Evolutionary conservation across 2,113 vertebrate species (phyloP).

Genomic region (Brachyistius frenatus): DNA sequence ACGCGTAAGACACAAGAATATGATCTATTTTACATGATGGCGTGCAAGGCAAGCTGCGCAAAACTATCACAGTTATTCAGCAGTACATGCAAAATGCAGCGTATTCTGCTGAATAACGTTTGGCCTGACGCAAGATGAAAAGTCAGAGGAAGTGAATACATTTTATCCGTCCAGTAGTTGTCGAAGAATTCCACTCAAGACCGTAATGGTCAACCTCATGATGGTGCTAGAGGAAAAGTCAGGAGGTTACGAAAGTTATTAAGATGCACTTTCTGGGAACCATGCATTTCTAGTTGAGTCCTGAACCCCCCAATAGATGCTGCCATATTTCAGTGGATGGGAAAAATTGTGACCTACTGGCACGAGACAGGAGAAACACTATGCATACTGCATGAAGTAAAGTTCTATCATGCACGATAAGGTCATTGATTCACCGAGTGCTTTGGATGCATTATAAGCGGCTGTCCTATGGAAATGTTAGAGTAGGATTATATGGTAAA

Average conservation of each 20-base stretch:
- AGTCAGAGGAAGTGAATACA: no score
- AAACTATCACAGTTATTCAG: no score
- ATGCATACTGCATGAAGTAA: neutral
- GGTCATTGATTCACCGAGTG: conserved; percentile 23
- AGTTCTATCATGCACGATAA: neutral
- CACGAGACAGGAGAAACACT: neutral
- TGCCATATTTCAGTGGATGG: no score
- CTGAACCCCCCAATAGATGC: no score
- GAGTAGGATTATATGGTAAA: neutral
- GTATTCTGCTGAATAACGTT: no score
- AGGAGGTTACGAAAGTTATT: neutral
- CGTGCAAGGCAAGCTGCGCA: neutral
- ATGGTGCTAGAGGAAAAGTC: neutral
- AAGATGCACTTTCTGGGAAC: neutral
- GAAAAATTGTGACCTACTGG: no score
- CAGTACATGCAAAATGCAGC: no score
- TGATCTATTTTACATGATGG: neutral
- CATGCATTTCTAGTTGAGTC: neutral
- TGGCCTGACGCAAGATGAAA: no score
- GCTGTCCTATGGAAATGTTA: neutral
- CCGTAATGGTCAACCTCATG: neutral
- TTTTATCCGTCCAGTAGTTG: no score
- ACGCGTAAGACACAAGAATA: neutral
- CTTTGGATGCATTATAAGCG: neutral
- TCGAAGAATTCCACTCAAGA: no score